phyloP scores from a whole-genome alignment of 2,797 vertebrate species.

The Myiotriccus ornatus region DNA sequence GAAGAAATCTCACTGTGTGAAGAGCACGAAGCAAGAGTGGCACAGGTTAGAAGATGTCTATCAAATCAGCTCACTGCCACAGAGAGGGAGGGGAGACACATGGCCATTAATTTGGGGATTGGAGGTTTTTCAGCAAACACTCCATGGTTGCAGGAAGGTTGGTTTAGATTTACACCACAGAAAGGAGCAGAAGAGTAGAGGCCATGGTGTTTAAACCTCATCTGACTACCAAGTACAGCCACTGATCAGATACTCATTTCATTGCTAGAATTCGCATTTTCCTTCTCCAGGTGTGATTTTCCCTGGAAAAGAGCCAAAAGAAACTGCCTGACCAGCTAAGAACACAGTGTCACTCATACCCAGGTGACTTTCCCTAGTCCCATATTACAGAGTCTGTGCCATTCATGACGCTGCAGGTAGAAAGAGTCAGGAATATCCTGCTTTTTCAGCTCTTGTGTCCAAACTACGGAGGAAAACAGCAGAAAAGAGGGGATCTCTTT shows the following conservation, averaged over 20 bases:
- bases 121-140: neutral
- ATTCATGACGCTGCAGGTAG: neutral
- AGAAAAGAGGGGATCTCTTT: neutral
- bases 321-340: neutral
- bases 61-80: neutral
- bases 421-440: neutral
- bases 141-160: neutral
- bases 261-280: neutral
- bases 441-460: neutral
- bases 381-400: neutral
- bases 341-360: neutral
- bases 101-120: neutral
- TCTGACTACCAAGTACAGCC: neutral
- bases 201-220: neutral
- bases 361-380: neutral
- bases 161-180: neutral
- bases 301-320: neutral
- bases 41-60: neutral
- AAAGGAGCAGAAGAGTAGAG: neutral
- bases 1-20: slow-evolving; percentile 1
- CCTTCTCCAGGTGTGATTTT: neutral
- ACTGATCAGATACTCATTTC: neutral
- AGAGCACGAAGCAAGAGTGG: neutral
- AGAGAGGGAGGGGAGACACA: neutral
- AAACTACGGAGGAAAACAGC: neutral